Base-by-base conservation (phyloP, 2,888 invertebrate genomes). In the Platycheirus albimanus region DNA sequence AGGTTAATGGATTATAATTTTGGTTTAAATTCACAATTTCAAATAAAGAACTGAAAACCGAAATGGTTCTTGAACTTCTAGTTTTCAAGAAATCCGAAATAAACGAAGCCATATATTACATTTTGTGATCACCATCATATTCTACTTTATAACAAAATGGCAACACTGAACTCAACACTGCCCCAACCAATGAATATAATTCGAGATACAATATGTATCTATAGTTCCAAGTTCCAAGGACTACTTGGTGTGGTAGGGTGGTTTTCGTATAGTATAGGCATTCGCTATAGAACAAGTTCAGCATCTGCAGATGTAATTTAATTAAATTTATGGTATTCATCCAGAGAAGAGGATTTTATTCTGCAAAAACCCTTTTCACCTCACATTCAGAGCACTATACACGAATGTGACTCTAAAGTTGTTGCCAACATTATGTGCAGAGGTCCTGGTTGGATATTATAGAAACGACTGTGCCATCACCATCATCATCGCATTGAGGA, bases 231-330 rank as follows among this genome's bases (percentile, higher is more conserved):
- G 36, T 20, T 24, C 24, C 7, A 24, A 38, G n/a, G n/a, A n/a
- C n/a, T 51, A 47, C 2, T 17, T 43, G 30, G 15, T 45, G 33
- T n/a, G 28, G 15, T 28, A 15, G 24, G 30, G 30, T 8, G 5
- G 6, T 24, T 24, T 24, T 3, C 24, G 24, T 24, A n/a, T 17
- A 19, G 28, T n/a, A 15, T 41, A 20, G 38, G 58, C 36, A 36
- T 30, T 41, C 20, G 36, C 33, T 10, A 17, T 33, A 7, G 61
- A 74, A 83, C 81, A 83, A 78, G 70, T 85, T 84, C 78, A 84
- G 85, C 80, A 86, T 86, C 86, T 86, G 87, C 86, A 86, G 87
- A 85, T 86, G 86, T 86, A 87, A 87, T 87, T 86, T 86, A 86
- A 87, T 86, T 85, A 87, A 86, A 87, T 87, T 87, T 87, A 86